Percentiles rank a stretch among this genome's conserved stretches.
phyloP scores from a whole-genome alignment of 2,113 vertebrate genomes.

The Oostethus manadensis region DNA sequence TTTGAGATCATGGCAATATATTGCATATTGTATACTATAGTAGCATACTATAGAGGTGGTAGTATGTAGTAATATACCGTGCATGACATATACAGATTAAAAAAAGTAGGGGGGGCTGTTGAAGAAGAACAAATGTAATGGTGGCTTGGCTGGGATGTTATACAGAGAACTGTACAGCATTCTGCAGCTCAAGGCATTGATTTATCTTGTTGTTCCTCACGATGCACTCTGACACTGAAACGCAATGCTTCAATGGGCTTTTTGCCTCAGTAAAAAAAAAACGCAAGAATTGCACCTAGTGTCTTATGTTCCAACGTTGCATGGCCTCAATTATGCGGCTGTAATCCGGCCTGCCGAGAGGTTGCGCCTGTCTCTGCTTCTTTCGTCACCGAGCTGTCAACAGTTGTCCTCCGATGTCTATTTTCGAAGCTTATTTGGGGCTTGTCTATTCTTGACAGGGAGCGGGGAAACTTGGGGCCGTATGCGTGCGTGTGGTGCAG shows the following conservation, averaged over 20 bases:
- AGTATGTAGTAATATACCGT: no score
- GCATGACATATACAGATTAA: no score
- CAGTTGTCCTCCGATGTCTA: slow-evolving; percentile 85
- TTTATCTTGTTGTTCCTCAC: background rate
- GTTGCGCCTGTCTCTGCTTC: slow-evolving; percentile 78
- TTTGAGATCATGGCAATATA: no score
- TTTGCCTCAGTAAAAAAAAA: slow-evolving; percentile 7
- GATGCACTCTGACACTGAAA: slow-evolving; percentile 4
- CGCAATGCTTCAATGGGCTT: slow-evolving; percentile 7
- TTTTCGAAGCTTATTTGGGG: slow-evolving; percentile 82
- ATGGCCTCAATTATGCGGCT: slow-evolving; percentile 80
- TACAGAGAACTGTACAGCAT: background rate
- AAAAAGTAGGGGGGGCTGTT: no score
- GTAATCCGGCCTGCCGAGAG: slow-evolving; percentile 84
- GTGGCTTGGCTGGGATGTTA: background rate
- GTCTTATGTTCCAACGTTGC: slow-evolving; percentile 44
- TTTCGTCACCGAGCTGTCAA: slow-evolving; percentile 81
- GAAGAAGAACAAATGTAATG: background rate
- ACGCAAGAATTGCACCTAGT: slow-evolving; percentile 8
- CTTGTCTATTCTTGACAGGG: slow-evolving; percentile 72
- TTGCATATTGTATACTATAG: no score
- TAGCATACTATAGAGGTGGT: no score
- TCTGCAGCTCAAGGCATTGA: slow-evolving; percentile 1
- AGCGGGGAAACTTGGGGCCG: slow-evolving; percentile 23
- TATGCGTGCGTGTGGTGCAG: background rate